Conservation (phyloP, 2,113 vertebrate species). For the Callorhinus ursinus region DNA sequence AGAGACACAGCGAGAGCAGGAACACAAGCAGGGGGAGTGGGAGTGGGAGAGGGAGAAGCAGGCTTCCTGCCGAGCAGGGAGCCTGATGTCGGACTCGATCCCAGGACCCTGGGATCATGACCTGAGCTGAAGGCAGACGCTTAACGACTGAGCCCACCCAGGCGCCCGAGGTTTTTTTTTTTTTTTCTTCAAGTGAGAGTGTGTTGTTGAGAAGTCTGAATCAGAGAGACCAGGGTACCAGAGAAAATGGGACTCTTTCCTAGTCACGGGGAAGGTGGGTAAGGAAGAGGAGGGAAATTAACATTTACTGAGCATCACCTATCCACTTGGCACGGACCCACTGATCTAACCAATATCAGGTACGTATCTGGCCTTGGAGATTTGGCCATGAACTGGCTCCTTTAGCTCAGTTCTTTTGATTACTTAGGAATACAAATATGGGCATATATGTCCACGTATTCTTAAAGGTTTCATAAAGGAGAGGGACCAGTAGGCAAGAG, state of each 20-base stretch:
- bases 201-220: constrained; percentile 15
- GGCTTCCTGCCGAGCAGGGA: no score
- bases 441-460: neutral
- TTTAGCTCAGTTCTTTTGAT: neutral
- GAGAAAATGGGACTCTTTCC: neutral
- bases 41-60: no score
- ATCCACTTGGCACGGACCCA: neutral
- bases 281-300: neutral
- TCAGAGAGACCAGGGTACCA: neutral
- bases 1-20: no score
- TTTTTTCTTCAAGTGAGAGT: neutral
- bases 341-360: neutral
- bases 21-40: no score
- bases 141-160: no score
- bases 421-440: neutral
- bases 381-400: neutral
- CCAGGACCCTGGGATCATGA: no score
- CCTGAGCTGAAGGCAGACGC: no score
- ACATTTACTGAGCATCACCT: neutral
- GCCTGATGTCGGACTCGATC: no score
- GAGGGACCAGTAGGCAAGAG: neutral
- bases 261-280: neutral
- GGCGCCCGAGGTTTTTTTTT: neutral
- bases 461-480: neutral
- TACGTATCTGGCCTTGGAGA: neutral